Conservation (phyloP, 2,113 vertebrate species). For the Platysternon megacephalum region DNA sequence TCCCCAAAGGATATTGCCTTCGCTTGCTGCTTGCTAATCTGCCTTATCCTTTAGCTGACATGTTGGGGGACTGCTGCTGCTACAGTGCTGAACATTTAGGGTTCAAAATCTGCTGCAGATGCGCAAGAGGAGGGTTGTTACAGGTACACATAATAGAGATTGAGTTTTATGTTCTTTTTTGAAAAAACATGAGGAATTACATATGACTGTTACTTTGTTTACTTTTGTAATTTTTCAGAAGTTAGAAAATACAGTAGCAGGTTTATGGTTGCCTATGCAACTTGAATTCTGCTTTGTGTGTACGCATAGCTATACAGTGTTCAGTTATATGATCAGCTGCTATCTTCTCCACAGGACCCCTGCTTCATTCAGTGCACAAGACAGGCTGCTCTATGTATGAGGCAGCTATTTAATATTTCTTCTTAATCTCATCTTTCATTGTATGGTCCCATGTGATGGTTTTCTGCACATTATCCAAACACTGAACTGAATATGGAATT, state of each 20-base stretch:
- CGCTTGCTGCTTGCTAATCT: neutral
- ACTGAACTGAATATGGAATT: neutral
- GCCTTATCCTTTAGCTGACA: neutral
- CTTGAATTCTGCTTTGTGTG: no score
- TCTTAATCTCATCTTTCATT: neutral
- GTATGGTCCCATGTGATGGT: neutral
- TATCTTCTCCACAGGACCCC: neutral
- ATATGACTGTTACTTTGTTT: no score
- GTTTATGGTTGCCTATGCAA: no score
- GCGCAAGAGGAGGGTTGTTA: neutral
- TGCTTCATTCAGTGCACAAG: neutral
- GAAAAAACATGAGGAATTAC: neutral
- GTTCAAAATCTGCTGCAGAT: neutral
- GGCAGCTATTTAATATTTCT: neutral
- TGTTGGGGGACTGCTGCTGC: neutral
- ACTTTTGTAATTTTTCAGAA: neutral
- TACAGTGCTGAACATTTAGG: neutral
- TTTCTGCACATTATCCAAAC: neutral
- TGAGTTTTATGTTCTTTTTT: neutral
- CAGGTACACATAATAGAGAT: neutral
- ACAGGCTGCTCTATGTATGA: neutral
- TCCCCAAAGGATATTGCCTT: neutral
- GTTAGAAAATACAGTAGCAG: no score
- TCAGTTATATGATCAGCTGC: rapidly evolving
- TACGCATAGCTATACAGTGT: neutral